Evolutionary conservation across 2,888 invertebrate species (phyloP).

Genomic region (Ecliptopera silaceata): DNA sequence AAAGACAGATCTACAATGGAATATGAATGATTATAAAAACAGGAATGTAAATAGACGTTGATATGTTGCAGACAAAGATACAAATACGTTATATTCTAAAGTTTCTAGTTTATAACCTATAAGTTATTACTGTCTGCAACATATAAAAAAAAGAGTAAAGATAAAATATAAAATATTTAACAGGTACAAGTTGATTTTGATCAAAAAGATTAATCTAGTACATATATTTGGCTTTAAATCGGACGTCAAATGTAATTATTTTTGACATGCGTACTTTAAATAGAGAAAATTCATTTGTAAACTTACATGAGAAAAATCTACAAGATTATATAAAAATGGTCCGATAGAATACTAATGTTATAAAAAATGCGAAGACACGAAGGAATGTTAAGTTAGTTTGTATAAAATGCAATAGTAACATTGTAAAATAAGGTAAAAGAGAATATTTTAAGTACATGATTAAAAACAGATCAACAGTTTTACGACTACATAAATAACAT

Average conservation of each 20-base stretch:
- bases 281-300: conserved; percentile 3
- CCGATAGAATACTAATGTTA: conserved; percentile 11
- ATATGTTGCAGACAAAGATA: conserved; percentile 15
- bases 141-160: neutral
- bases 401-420: conserved; percentile 13
- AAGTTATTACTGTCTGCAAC: conserved; percentile 7
- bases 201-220: conserved; percentile 13
- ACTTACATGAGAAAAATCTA: neutral
- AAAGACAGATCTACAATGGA: conserved; percentile 52
- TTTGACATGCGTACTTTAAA: neutral
- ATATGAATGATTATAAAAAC: conserved; percentile 31
- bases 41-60: conserved; percentile 34
- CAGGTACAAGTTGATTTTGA: conserved; percentile 19
- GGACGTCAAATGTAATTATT: conserved; percentile 9
- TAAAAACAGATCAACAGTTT: conserved; percentile 31
- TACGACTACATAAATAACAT: conserved; percentile 23
- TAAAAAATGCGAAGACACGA: conserved; percentile 27
- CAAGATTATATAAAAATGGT: conserved; percentile 5
- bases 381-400: conserved; percentile 32
- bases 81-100: neutral
- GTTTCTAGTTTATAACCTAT: neutral
- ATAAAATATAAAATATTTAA: neutral
- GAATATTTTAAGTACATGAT: conserved; percentile 36
- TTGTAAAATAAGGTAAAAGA: conserved; percentile 18
- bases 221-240: conserved; percentile 26